Conservation (phyloP, 2,113 vertebrate genomes). For the Eira barbara region DNA sequence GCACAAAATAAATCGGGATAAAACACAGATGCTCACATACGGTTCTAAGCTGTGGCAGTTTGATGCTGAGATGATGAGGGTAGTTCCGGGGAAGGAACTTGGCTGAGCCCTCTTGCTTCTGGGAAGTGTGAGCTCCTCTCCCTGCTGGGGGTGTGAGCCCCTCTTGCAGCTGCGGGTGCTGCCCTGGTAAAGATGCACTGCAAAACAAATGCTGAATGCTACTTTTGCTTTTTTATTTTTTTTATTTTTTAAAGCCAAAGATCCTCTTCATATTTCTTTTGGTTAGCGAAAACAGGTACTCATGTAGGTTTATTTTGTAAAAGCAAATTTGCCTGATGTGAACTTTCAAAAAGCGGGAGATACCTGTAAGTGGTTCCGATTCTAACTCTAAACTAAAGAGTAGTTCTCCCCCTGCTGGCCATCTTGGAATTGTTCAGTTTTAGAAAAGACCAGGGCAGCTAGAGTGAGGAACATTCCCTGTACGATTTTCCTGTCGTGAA, state of each 20-base stretch:
- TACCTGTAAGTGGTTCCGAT: neutral
- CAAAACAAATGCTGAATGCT: neutral
- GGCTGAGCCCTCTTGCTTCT: neutral
- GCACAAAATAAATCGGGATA: neutral
- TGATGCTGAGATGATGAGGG: neutral
- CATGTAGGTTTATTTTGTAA: neutral
- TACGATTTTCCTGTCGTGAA: neutral
- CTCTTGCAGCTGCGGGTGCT: neutral
- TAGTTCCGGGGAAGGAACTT: neutral
- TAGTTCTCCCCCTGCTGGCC: constrained; percentile 44
- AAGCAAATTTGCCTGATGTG: neutral
- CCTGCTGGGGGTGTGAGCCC: neutral
- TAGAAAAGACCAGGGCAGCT: neutral
- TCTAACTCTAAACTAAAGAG: neutral
- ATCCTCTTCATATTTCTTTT: neutral
- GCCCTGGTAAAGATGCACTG: neutral
- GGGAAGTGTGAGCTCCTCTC: neutral
- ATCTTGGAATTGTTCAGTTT: constrained; percentile 5
- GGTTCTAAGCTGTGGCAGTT: neutral
- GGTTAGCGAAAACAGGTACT: neutral
- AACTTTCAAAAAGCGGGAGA: neutral
- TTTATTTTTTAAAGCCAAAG: neutral
- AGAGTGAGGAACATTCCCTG: neutral
- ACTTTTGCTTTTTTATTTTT: neutral
- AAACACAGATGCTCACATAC: neutral